These are phyloP conservation scores for Lethrus apterus DNA, from an alignment of 1,140 invertebrate genomes.

Conservation along the genomic window DNA sequence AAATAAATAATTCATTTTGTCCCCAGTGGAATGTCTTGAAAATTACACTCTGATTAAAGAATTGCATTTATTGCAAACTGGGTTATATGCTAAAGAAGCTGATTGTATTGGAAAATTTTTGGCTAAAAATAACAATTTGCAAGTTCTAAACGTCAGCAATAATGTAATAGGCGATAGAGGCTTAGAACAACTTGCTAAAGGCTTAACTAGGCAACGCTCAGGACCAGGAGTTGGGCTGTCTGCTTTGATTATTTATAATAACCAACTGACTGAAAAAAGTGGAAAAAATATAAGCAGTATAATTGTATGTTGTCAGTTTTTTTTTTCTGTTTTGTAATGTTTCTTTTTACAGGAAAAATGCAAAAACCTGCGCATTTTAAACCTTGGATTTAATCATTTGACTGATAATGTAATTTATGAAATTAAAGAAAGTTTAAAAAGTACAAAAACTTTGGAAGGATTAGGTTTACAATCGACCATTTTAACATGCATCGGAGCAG, in stretches of 20 bases:
- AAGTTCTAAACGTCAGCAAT: conserved; percentile 37
- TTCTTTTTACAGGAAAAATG: conserved; percentile 26
- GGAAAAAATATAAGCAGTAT: conserved; percentile 29
- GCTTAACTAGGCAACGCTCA: conserved; percentile 27
- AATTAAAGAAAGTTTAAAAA: conserved; percentile 23
- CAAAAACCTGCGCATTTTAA: conserved; percentile 34
- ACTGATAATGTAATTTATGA: conserved; percentile 31
- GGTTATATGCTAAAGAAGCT: conserved; percentile 37
- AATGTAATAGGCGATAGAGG: conserved; percentile 37
- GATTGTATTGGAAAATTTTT: conserved; percentile 31
- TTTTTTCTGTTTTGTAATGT: conserved; percentile 8
- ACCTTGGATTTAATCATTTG: conserved; percentile 36
- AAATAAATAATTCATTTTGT: background rate
- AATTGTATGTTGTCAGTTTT: conserved; percentile 30
- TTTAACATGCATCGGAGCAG: conserved; percentile 32
- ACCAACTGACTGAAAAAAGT: conserved; percentile 36
- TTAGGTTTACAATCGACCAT: conserved; percentile 35
- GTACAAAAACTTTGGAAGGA: conserved; percentile 29
- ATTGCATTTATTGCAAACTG: conserved; percentile 34
- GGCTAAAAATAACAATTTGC: conserved; percentile 29
- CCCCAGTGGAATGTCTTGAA: conserved; percentile 32
- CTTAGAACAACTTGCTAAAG: conserved; percentile 32
- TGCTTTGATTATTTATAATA: conserved; percentile 35
- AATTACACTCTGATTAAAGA: conserved; percentile 30
- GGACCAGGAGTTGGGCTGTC: conserved; percentile 26